Conservation (phyloP, 2,888 invertebrate genomes). For the Germaria angustata region DNA sequence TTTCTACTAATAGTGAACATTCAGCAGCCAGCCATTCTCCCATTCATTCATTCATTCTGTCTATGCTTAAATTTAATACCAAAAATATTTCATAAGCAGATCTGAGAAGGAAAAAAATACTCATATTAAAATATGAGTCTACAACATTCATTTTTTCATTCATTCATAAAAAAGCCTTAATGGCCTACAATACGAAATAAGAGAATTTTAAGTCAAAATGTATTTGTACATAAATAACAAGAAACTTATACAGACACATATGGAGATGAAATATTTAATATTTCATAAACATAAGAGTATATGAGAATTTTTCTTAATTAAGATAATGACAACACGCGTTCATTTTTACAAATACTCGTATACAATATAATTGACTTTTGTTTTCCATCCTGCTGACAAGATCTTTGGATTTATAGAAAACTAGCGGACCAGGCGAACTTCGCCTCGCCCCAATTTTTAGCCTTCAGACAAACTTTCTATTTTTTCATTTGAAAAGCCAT, state of each 20-base stretch:
- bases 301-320: slow-evolving; percentile 18
- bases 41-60: slow-evolving; percentile 51
- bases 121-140: slow-evolving; percentile 49
- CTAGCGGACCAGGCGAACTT: too few species aligned
- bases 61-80: slow-evolving; percentile 64
- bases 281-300: not conserved
- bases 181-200: slow-evolving; percentile 20
- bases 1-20: slow-evolving; percentile 45
- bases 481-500: too few species aligned
- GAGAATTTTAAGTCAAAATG: slow-evolving; percentile 23
- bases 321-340: slow-evolving; percentile 10
- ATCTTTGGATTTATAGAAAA: too few species aligned
- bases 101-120: not conserved
- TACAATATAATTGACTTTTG: not conserved
- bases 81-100: slow-evolving; percentile 55
- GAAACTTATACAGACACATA: not conserved
- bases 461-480: too few species aligned
- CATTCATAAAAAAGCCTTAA: slow-evolving; percentile 28
- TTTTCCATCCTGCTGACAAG: not conserved
- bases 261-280: slow-evolving; percentile 5
- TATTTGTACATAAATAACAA: slow-evolving; percentile 9
- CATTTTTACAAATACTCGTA: not conserved
- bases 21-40: slow-evolving; percentile 27
- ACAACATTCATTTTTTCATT: slow-evolving; percentile 7
- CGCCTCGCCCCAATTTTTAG: too few species aligned